Evolutionary conservation across 92 coral and sea anemone genomes (phyloP), one percentile per base, ranked within the genome.

Genomic region (Zoanthus solanderi): DNA sequence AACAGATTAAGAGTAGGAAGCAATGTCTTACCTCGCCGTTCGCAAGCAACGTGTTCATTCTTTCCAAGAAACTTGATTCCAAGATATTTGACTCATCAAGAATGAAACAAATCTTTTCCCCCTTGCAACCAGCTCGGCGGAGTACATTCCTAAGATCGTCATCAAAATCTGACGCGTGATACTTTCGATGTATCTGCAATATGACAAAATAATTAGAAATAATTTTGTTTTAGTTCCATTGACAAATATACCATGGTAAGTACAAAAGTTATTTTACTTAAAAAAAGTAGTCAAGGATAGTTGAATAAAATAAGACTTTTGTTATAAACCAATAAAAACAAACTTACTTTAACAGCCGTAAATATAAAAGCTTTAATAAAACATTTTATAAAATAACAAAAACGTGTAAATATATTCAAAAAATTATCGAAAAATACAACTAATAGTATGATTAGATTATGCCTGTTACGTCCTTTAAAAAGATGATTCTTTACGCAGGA

Each of bases 31-130:
- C 99, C 94, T 97, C 99, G 87, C 99, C 99, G 78, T 97, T 97
- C 13, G 99, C 99, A 76, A 97, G 87, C 48, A 97, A 89, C 6
- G 99, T 97, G 88, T 97, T 97, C 99, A 97, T 97, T 84, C 99
- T 93, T 79, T 97, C 99, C 75, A 97, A 72, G 91, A 97, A 97
- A 89, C 99, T 90, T 13, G 99, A 97, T 75, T 97, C 98, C 87
- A 97, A 85, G 88, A 97, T 97, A 88, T 97, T 97, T 17, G 99
- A 97, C 89, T 97, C 99, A 42, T 97, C 99, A 60, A 97, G 87
- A 83, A 97, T 94, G 87, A 97, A 97, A 67, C 94, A 96, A 83
- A 95, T 92, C 92, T 97, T 97, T 87, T 97, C 99, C 42, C 96
- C 96, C 86, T 97, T 97, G 73, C 99, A 97, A 34, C 99, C 99